Base-by-base conservation (phyloP, 2,888 invertebrate genomes). In the Zygaena filipendulae region DNA sequence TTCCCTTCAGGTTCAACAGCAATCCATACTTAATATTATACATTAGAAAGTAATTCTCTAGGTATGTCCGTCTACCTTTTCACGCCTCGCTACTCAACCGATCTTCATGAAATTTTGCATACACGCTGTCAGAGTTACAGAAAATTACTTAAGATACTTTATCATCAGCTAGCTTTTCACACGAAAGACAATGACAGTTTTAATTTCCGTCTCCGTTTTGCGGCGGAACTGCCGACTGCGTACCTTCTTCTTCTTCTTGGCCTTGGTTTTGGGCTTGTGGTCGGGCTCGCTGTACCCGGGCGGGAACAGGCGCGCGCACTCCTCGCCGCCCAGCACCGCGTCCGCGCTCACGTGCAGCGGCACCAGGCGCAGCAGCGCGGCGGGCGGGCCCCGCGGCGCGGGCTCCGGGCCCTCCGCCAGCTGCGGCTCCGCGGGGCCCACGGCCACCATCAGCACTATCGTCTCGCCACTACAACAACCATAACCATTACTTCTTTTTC, bases 271-370 rank as follows among this genome's bases (percentile, higher is more conserved):
- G 18, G 66, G 59, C 29, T 66, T 63, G 31, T 64, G 71, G 25
- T 83, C 82, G 0, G 77, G 79, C 23, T 67, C 81, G 39, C 82
- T 84, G 53, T 85, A 87, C 1, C 82, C 86, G 2, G 81, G 72
- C 0, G 90, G 89, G 61, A 92, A 91, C 77, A 89, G 88, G 31
- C 80, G 55, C 2, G 71, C 62, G 30, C 87, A 85, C 46, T 91
- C 89, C 25, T 70, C 66, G 13, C 70, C 75, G 0, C 91, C 90
- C 16, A 81, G 67, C 3, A 84, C 84, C 0, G 84, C 72, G 50
- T 89, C 87, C 4, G 81, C 80, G 48, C 89, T 88, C 12, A 87
- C 83, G 53, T 87, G 88, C 11, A 86, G 77, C 1, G 91, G 89
- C 0, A 86, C 85, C 23, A 87, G 77, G 11, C 83, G 74, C 3